A percentile compares a stretch with the other conserved stretches of the same genome.
Conservation (phyloP, 23 tunicate genomes). For the Corella eumyota region DNA sequence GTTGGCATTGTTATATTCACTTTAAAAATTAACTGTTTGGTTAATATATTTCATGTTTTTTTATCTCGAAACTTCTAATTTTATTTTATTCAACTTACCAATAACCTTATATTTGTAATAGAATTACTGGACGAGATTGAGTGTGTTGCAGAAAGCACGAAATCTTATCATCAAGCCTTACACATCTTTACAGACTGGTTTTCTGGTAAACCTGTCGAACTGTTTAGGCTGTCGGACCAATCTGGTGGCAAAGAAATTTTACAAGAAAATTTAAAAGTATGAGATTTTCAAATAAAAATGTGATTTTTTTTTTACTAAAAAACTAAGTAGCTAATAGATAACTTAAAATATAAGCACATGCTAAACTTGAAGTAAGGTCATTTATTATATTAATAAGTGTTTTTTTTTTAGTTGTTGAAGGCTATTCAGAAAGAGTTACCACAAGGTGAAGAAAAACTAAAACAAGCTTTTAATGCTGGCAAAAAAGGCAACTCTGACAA, state of each 20-base stretch:
- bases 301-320: background rate
- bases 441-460: conserved; percentile 78
- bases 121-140: conserved; percentile 27
- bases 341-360: too few species aligned
- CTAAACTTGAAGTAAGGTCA: background rate
- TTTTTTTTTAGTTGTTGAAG: conserved; percentile 32
- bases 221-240: conserved; percentile 57
- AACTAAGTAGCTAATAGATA: too few species aligned
- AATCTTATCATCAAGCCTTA: conserved; percentile 64
- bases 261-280: conserved; percentile 43
- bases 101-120: background rate
- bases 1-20: background rate
- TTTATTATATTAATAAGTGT: background rate
- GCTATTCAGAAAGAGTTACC: conserved; percentile 33
- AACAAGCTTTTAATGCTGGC: conserved; percentile 63
- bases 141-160: conserved; percentile 35
- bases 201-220: conserved; percentile 44
- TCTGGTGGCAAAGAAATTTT: conserved; percentile 32
- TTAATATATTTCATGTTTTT: too few species aligned
- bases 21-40: too few species aligned
- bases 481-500: conserved; percentile 53
- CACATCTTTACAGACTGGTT: conserved; percentile 86
- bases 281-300: too few species aligned
- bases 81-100: too few species aligned
- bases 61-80: too few species aligned